A percentile compares a stretch with the other conserved stretches of the same genome.
These are phyloP conservation scores for Callyntrura guangdongensis DNA, from an alignment of 2,888 invertebrate species.

Conservation along the genomic window DNA sequence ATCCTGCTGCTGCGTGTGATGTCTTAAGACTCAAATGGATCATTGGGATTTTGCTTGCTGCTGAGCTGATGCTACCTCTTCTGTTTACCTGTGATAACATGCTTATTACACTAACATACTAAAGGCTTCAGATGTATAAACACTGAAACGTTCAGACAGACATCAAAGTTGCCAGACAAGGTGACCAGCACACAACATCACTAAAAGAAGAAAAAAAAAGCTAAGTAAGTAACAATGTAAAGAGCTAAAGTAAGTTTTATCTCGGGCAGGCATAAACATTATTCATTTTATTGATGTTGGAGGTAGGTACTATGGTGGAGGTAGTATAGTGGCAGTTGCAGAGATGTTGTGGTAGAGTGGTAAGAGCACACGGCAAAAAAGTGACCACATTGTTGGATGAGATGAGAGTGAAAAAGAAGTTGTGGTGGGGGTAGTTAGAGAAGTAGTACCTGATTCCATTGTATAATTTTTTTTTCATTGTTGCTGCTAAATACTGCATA, in stretches of 20 bases:
- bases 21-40: constrained; percentile 52
- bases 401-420: constrained; percentile 28
- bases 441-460: constrained; percentile 44
- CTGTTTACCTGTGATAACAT: constrained; percentile 14
- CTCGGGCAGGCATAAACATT: constrained; percentile 52
- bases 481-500: constrained; percentile 16
- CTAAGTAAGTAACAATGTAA: not conserved
- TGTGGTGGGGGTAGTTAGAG: not conserved
- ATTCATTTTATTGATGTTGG: constrained; percentile 62
- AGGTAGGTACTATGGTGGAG: not conserved
- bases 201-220: not conserved
- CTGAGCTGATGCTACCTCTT: constrained; percentile 10
- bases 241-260: constrained; percentile 21
- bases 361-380: constrained; percentile 45
- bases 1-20: not conserved
- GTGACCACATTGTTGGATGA: constrained; percentile 48
- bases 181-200: constrained; percentile 48
- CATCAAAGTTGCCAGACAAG: constrained; percentile 60
- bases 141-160: constrained; percentile 29
- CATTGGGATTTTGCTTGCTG: constrained; percentile 31
- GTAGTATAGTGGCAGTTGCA: constrained; percentile 11
- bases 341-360: constrained; percentile 15
- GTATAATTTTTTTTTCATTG: constrained; percentile 33
- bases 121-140: not conserved
- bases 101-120: constrained; percentile 40